Conservation (phyloP, 2,113 vertebrate genomes). For the Nesoenas mayeri region DNA sequence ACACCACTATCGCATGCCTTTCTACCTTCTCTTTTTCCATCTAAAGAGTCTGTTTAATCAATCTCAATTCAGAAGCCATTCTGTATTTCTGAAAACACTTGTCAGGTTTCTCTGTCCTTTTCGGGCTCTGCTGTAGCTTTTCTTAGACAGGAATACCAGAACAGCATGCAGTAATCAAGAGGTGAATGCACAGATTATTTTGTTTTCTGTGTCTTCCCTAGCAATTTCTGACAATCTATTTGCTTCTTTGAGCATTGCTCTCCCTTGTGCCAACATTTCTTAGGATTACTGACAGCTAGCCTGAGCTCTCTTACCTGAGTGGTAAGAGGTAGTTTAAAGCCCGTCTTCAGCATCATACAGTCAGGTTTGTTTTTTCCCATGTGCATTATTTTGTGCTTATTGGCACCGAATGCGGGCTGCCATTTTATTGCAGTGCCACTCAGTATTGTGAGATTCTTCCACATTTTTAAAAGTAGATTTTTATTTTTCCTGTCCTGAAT, state of each 20-base stretch:
- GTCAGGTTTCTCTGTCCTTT: slow-evolving; percentile 9
- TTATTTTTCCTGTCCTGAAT: not conserved
- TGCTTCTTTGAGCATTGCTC: not conserved
- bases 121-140: not conserved
- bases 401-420: not conserved
- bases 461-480: not conserved
- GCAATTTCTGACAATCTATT: slow-evolving; percentile 19
- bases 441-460: not conserved
- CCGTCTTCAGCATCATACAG: not conserved
- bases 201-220: slow-evolving; percentile 13
- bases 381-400: not conserved
- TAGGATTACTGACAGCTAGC: slow-evolving; percentile 23
- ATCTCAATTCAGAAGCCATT: slow-evolving; percentile 16
- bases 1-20: not conserved
- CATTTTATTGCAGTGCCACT: not conserved
- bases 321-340: not conserved
- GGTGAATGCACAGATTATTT: slow-evolving; percentile 26
- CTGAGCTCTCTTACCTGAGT: not conserved
- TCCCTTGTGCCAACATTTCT: slow-evolving; percentile 1
- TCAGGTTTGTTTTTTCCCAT: not conserved
- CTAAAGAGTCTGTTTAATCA: slow-evolving; percentile 53
- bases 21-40: not conserved
- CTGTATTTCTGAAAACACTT: slow-evolving; percentile 26
- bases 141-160: not conserved
- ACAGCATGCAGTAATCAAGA: not conserved